Conservation (phyloP, 2,888 invertebrate genomes). For the Macroteleia sp. region DNA sequence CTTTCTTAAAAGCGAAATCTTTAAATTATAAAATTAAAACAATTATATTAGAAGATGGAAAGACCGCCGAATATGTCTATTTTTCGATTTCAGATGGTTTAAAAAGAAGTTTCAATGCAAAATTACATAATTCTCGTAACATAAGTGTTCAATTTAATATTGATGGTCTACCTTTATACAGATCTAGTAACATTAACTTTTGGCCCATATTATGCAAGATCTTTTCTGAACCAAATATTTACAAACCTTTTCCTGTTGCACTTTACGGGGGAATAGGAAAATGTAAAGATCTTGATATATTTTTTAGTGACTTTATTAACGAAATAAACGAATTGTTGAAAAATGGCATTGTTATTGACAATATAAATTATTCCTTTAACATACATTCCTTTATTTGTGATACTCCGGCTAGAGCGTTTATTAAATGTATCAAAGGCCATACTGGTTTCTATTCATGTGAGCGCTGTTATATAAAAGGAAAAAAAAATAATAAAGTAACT, state of each 20-base stretch:
- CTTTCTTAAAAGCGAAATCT: conserved; percentile 21
- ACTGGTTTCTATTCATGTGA: conserved; percentile 59
- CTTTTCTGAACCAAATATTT: not conserved
- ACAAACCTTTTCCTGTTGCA: not conserved
- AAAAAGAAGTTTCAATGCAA: conserved; percentile 11
- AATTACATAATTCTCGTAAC: conserved; percentile 4
- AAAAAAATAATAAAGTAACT: conserved; percentile 4
- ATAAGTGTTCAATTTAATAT: conserved; percentile 27
- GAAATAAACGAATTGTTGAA: not conserved
- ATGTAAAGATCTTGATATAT: not conserved
- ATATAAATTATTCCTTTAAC: not conserved
- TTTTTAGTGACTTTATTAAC: conserved; percentile 10
- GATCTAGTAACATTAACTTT: not conserved
- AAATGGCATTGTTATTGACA: not conserved
- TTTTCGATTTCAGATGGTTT: conserved; percentile 30
- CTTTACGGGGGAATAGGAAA: conserved; percentile 1
- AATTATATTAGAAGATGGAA: not conserved
- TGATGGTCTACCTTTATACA: not conserved
- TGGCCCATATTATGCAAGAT: conserved; percentile 11
- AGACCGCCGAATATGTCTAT: conserved; percentile 31
- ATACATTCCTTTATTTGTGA: conserved; percentile 9
- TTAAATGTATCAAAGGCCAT: conserved; percentile 50
- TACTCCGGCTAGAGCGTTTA: not conserved
- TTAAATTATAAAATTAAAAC: conserved; percentile 22
- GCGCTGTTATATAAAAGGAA: conserved; percentile 49